Conservation (phyloP, 2,888 invertebrate genomes). For the Eristalis intricaria region DNA sequence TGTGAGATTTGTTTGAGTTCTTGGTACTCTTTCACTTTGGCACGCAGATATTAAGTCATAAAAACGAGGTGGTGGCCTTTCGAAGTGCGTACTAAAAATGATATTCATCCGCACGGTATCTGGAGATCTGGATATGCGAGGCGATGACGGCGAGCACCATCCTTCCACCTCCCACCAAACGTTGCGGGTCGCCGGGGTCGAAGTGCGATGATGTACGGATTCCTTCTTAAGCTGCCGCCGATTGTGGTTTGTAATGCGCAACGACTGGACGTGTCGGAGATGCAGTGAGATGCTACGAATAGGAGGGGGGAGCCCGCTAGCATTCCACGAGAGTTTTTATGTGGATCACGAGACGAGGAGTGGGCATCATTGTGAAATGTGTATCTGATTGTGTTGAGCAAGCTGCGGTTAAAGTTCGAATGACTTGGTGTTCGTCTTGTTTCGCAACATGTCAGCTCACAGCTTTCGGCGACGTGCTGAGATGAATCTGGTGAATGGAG, state of each 20-base stretch:
- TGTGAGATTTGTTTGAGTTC: conserved; percentile 17
- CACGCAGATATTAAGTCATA: conserved; percentile 71
- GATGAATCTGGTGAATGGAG: neutral
- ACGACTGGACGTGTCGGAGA: conserved; percentile 43
- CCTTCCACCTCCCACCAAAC: conserved; percentile 15
- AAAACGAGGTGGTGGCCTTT: conserved; percentile 44
- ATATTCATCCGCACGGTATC: conserved; percentile 29
- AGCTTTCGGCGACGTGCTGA: neutral
- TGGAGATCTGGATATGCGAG: conserved; percentile 4
- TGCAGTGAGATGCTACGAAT: conserved; percentile 15
- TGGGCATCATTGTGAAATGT: neutral
- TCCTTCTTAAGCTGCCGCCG: neutral
- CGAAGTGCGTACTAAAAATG: conserved; percentile 61
- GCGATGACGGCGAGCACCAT: neutral
- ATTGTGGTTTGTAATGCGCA: conserved; percentile 22
- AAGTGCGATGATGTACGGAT: conserved; percentile 5
- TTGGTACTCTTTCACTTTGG: conserved; percentile 46
- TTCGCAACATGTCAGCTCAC: neutral
- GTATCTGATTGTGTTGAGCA: conserved; percentile 6
- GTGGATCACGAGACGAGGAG: neutral
- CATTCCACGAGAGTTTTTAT: neutral
- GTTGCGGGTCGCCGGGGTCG: conserved; percentile 38
- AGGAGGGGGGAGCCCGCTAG: neutral
- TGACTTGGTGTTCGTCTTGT: neutral
- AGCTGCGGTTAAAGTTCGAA: neutral